A percentile compares a stretch with the other conserved stretches of the same genome.
Conservation (phyloP, 2,888 invertebrate species). For the Nemurella pictetii region DNA sequence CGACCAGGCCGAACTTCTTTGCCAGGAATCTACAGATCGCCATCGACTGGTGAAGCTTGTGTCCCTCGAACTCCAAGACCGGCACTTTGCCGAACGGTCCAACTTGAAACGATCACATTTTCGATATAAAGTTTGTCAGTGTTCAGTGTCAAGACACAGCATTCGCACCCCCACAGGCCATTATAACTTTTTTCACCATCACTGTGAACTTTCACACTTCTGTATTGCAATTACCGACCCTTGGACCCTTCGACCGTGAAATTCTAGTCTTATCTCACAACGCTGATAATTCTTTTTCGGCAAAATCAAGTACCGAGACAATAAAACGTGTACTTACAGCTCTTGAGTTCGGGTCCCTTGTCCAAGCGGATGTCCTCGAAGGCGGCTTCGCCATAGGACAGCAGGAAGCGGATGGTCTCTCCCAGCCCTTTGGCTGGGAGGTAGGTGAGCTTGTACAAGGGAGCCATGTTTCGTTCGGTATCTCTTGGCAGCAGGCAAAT, state of each 20-base stretch:
- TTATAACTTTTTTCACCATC: background rate
- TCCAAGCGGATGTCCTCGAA: conserved; percentile 65
- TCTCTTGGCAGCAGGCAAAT: background rate
- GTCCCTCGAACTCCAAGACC: conserved; percentile 64
- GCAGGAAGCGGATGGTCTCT: conserved; percentile 64
- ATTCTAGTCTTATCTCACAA: too few relatives aligned
- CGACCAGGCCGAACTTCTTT: conserved; percentile 60
- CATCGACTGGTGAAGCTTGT: conserved; percentile 60
- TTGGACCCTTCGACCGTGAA: too few relatives aligned
- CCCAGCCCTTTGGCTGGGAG: conserved; percentile 65
- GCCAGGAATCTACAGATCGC: conserved; percentile 67
- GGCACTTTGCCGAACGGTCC: conserved; percentile 69
- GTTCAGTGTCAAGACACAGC: background rate
- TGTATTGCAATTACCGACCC: too few relatives aligned
- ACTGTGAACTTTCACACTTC: background rate
- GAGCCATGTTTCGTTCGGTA: conserved; percentile 31
- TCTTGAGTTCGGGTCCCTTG: background rate
- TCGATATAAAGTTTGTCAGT: too few relatives aligned
- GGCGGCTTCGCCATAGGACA: conserved; percentile 62
- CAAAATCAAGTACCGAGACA: too few relatives aligned
- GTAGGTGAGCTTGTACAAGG: conserved; percentile 61
- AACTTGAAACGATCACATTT: conserved; percentile 48
- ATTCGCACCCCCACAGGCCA: background rate
- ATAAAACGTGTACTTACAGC: background rate
- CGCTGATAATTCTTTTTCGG: too few relatives aligned